Conservation (phyloP, 2,113 vertebrate genomes). For the Tamias sibiricus region DNA sequence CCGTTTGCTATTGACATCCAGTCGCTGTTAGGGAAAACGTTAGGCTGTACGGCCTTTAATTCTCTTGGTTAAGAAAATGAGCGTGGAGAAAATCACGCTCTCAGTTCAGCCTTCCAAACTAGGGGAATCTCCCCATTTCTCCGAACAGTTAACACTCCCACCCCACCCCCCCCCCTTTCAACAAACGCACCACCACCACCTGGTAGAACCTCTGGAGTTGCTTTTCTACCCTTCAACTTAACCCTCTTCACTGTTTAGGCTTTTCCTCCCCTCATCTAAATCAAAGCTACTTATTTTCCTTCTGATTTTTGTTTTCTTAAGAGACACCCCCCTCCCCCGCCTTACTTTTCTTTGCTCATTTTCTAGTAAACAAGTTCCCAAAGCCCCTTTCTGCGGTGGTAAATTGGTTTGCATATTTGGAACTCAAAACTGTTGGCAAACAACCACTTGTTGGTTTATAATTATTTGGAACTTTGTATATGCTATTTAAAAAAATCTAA, state of each 20-base stretch:
- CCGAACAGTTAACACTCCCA: not conserved
- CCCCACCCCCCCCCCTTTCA: no score
- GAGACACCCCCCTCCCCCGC: not conserved
- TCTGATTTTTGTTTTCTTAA: not conserved
- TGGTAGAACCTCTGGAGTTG: not conserved
- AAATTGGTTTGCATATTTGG: not conserved
- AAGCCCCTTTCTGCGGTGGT: not conserved
- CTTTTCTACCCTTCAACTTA: not conserved
- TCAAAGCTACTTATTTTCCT: not conserved
- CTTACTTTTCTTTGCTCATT: not conserved
- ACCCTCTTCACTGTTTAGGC: not conserved
- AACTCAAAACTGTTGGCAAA: not conserved
- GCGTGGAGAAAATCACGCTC: not conserved
- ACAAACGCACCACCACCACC: not conserved
- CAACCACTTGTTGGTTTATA: not conserved
- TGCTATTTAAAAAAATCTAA: not conserved
- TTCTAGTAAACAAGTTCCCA: constrained; percentile 32
- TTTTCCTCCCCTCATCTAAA: not conserved
- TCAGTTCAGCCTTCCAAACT: not conserved
- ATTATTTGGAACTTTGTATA: not conserved
- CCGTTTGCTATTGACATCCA: not conserved
- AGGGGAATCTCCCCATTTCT: not conserved
- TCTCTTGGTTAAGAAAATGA: not conserved
- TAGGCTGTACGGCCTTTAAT: not conserved
- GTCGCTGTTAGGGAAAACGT: not conserved